Percentiles rank a stretch among this genome's conserved stretches.
These are phyloP conservation scores for Streblospio benedicti DNA, from an alignment of 1,140 invertebrate species.

Conservation along the genomic window DNA sequence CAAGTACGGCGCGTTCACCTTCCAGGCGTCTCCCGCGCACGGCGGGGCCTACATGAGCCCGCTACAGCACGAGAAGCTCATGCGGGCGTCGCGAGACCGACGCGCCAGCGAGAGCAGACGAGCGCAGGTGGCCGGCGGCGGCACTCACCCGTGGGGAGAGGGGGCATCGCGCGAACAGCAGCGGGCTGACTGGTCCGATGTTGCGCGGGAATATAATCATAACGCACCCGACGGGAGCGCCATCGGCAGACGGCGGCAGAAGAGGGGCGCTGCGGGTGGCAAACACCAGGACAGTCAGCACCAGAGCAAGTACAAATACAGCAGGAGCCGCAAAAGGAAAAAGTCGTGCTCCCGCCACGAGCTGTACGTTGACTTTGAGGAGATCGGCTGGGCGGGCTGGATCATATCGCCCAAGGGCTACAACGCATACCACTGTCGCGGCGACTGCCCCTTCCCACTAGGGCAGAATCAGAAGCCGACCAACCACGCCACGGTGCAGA, in stretches of 20 bases:
- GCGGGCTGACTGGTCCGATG: too few relatives aligned
- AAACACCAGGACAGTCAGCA: too few relatives aligned
- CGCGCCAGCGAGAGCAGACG: background rate
- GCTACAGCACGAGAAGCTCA: background rate
- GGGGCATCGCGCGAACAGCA: too few relatives aligned
- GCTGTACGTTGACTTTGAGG: slow-evolving; percentile 54
- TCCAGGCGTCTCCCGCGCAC: slow-evolving; percentile 3
- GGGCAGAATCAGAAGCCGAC: slow-evolving; percentile 53
- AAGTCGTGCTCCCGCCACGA: slow-evolving; percentile 37
- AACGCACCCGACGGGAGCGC: background rate
- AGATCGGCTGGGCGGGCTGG: slow-evolving; percentile 58
- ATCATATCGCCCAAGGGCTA: slow-evolving; percentile 57
- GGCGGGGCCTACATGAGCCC: slow-evolving; percentile 4
- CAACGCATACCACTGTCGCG: slow-evolving; percentile 58
- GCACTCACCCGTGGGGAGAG: background rate
- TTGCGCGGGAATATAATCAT: too few relatives aligned
- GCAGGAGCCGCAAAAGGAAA: slow-evolving; percentile 13
- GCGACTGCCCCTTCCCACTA: slow-evolving; percentile 55
- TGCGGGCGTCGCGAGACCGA: background rate
- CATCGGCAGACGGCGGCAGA: background rate
- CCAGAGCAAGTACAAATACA: too few relatives aligned
- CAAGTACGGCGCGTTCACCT: background rate
- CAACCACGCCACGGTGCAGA: slow-evolving; percentile 62
- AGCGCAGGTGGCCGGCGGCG: background rate
- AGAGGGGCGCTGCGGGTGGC: too few relatives aligned